Base-by-base conservation (phyloP, 2,113 vertebrate species). In the Emydocephalus ijimae region DNA sequence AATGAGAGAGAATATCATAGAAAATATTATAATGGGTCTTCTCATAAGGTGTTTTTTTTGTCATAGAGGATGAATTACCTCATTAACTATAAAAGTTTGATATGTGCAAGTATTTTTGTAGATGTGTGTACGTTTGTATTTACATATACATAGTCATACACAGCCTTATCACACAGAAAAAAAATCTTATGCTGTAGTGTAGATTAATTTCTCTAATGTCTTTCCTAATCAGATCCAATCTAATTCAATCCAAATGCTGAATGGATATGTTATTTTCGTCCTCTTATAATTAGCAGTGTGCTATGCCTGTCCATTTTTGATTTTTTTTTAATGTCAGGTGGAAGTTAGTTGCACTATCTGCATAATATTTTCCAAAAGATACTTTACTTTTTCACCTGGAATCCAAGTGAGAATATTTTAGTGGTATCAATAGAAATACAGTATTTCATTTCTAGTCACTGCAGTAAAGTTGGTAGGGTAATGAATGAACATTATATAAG, bases 161-260 rank as follows among this genome's bases (percentile, higher is more conserved):
- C 64, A 74, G 14, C 14, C 64, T 14, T 18, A 74, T 74, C 64
- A 34, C 64, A 54, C 3, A 56, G 69, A 85, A 88, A 0, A 1
- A 21, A 57, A 21, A 24, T 50, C 0, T 0, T 24, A 69, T 20
- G 74, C 21, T 29, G 10, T 59, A 0, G 0, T 29, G 10, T 59
- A 0, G 0, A 0, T 74, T 43, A 21, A 0, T 0, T 74, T 10
- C 34, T 74, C 87, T 21, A 7, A 0, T 26, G 50, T 50, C 48
- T 92, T 81, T 92, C 86, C 89, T 86, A 26, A 29, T 59, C 56
- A 57, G 56, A 57, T 23, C 56, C 0, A 57, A 57, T 57, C 88
- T n/a, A 74, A 74, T 74, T n/a, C 52, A 39, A 45, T 91, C 20
- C 0, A 0, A 59, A 59, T 21, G 3, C 45, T 45, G 45, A 45